Conservation (phyloP, 2,113 vertebrate species). For the Hemibates koningsi region DNA sequence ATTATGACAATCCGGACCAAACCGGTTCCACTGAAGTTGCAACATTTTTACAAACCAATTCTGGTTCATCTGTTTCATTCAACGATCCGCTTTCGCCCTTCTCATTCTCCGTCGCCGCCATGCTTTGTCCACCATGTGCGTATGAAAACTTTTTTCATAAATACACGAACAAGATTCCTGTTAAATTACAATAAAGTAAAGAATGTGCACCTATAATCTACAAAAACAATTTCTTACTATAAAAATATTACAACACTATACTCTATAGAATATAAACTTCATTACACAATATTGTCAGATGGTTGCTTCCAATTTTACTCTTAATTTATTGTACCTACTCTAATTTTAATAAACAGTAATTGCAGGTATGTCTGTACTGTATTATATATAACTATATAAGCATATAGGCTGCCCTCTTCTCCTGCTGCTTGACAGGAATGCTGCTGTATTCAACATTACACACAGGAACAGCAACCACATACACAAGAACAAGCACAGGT, state of each 20-base stretch:
- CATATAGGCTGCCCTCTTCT: neutral
- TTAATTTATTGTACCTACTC: accelerated
- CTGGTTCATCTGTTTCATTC: neutral
- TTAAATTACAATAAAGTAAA: neutral
- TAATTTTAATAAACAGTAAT: neutral
- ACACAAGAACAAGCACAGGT: neutral
- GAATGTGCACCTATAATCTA: neutral
- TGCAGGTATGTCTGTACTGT: neutral
- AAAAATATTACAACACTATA: neutral
- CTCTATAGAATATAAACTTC: neutral
- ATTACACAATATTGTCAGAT: neutral
- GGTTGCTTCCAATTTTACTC: neutral
- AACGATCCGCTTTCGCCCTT: accelerated
- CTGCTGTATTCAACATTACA: neutral
- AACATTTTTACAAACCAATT: neutral
- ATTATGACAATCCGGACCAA: neutral
- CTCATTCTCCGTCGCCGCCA: accelerated
- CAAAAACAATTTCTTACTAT: neutral
- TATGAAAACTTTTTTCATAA: neutral
- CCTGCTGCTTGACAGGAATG: neutral
- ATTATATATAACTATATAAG: neutral
- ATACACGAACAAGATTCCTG: accelerated
- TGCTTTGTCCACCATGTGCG: neutral
- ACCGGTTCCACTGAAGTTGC: neutral
- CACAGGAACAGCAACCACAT: neutral